Evolutionary conservation across 2,888 invertebrate genomes (phyloP), one percentile per base, ranked within the genome.

Genomic region (Torymus auratus): DNA sequence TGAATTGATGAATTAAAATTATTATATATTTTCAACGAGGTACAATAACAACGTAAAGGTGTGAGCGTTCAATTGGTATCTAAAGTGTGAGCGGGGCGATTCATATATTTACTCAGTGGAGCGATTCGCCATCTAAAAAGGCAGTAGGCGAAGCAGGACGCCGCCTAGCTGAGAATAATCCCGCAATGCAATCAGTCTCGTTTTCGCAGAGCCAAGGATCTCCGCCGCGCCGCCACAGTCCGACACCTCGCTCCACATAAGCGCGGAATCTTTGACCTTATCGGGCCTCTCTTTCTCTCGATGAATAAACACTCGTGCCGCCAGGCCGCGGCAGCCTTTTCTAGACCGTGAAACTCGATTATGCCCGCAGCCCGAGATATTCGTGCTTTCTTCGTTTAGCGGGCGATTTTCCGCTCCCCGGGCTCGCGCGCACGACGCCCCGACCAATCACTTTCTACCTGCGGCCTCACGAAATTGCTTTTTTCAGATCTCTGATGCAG

Each of bases 341-440:
- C 58, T 82, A 71, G 81, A 78, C 70, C 81, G 75, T 71, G 70
- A 78, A 78, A 82, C 67, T 82, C 75, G 75, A 75, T 78, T 75
- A 75, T 67, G 78, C 68, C 41, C 61, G 53, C 50, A 68, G 62
- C 53, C 69, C 69, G 68, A 17, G 62, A 28, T 56, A 70, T 60
- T 68, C 70, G 74, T 74, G 74, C 74, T 73, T 77, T 70, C 60
- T 69, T 81, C 74, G 70, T 69, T 81, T 67, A 74, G 41, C 41
- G 50, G 69, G 61, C 56, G 64, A 78, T 78, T 81, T 78, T 78
- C 64, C 50, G 53, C 69, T 60, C 10, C 61, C 14, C n/a, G 20
- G 61, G 13, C 11, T 15, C 7, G 20, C 41, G 52, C 17, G n/a
- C 17, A 67, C 55, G 20, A n/a, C 23, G 2, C 15, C 20, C 17